Base-by-base conservation (phyloP, 2,797 vertebrate genomes). In the Streptopelia turtur region DNA sequence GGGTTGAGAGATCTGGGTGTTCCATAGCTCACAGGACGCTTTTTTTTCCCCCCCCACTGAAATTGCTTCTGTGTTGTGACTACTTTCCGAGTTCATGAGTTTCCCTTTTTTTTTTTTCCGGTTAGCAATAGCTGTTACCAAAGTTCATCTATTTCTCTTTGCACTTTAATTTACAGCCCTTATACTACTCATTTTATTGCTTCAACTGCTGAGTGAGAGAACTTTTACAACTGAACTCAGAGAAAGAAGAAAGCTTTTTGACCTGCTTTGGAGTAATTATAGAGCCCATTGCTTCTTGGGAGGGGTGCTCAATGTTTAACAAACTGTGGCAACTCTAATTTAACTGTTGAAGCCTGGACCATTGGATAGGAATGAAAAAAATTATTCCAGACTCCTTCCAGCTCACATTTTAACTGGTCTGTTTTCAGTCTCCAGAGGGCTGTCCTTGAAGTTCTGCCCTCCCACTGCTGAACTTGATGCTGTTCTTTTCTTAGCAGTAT, bases 101-200 rank as follows among this genome's bases (percentile, higher is more conserved):
- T 95, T 76, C 31, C 50, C 21, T 33, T 88, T 8, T 59, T 76
- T n/a, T 91, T 13, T 39, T 39, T 39, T 37, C 52, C 52, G 53
- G 59, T 63, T 89, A 68, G 75, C 33, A 31, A 37, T 77, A 83
- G 49, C 39, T 84, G n/a, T 70, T 94, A 56, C 86, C 88, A 92
- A 96, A 96, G 90, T 90, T 90, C 90, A 76, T 35, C 35, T 86
- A 13, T 78, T 94, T 91, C 69, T 69, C 68, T 90, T 69, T 93
- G 95, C 74, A 94, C 95, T 94, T 94, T 93, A 96, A 88, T 94
- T 91, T 97, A 95, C 79, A 94, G 60, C 90, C 88, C 74, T 70
- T 41, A 9, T 87, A 49, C 76, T 45, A 70, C 59, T 86, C 79
- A 81, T 88, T 96, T 97, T 96, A 97, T 94, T 90, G 94, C 91